Evolutionary conservation across 1,140 invertebrate genomes (phyloP).

Genomic region (Meteorus sp.): DNA sequence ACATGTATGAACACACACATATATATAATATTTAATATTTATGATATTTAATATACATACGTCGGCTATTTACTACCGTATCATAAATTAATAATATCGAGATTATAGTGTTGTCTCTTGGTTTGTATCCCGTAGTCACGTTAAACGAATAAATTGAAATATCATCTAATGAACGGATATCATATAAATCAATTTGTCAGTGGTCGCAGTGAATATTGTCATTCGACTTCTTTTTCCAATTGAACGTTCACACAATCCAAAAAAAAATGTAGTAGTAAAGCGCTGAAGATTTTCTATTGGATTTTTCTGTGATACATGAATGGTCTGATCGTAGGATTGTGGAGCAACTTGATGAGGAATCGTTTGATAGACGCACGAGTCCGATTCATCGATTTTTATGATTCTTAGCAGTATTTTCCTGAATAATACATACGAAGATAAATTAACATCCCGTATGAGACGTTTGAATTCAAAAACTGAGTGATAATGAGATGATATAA

Average conservation of each 20-base stretch:
- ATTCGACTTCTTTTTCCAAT: neutral
- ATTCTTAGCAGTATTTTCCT: too few species aligned
- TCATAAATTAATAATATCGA: conserved; percentile 42
- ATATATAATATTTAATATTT: conserved; percentile 19
- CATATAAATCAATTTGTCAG: too few species aligned
- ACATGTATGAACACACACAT: conserved; percentile 30
- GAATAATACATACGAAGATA: too few species aligned
- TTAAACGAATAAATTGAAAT: conserved; percentile 58
- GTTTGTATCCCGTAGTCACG: conserved; percentile 56
- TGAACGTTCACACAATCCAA: too few species aligned
- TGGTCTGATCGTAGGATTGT: too few species aligned
- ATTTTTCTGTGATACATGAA: too few species aligned
- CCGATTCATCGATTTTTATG: too few species aligned
- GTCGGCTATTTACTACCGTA: conserved; percentile 48
- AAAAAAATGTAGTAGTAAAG: neutral
- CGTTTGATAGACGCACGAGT: too few species aligned
- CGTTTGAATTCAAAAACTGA: too few species aligned
- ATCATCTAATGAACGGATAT: conserved; percentile 42
- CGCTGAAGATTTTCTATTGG: neutral
- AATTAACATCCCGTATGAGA: too few species aligned
- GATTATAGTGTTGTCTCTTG: conserved; percentile 52
- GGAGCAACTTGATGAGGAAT: too few species aligned
- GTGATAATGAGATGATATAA: too few species aligned
- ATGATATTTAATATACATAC: conserved; percentile 26
- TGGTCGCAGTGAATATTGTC: neutral